Base-by-base conservation (phyloP, 2,113 vertebrate genomes). In the Holacanthus passer region DNA sequence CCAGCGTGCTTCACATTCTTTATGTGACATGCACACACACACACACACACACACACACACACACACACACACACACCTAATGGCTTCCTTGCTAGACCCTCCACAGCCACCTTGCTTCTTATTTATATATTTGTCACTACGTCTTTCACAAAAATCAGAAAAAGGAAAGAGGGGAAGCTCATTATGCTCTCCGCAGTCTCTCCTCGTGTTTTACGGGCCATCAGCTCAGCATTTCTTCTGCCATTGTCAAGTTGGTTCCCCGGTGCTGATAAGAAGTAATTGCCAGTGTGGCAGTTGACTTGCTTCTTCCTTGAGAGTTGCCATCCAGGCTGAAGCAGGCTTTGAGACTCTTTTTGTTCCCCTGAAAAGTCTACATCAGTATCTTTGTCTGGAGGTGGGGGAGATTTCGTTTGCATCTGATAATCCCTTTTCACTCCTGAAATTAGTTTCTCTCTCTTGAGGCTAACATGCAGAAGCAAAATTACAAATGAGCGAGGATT, bases 191-290 rank as follows among this genome's bases (percentile, higher is more conserved):
- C 65, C 14, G 52, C 77, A 84, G 68, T 83, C 90, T 76, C 79
- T 67, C 41, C 77, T 67, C 48, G 76, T 89, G 72, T 87, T 87
- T 88, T 73, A 68, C 55, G 12, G 75, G 43, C 78, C 85, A 73
- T 76, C 58, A 64, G 83, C 89, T 87, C 87, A 87, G 91, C 84
- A 37, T 91, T 89, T 89, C 80, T 62, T 45, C 55, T 45, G 59
- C 76, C 78, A 88, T 93, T 93, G 90, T 93, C 85, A 73, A 79
- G 65, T 81, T 59, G 50, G 58, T 77, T 89, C 77, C 83, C 74
- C 6, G 2, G 29, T 59, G 75, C 87, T 77, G 92, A 94, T 95
- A 92, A 93, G 91, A 72, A 85, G 75, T 94, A 94, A 94, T 92
- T 93, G 92, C 86, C 78, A 84, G 83, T 62, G 60, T 72, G 84